phyloP scores from a whole-genome alignment of 2,113 vertebrate species.

The Atrichornis clamosus region DNA sequence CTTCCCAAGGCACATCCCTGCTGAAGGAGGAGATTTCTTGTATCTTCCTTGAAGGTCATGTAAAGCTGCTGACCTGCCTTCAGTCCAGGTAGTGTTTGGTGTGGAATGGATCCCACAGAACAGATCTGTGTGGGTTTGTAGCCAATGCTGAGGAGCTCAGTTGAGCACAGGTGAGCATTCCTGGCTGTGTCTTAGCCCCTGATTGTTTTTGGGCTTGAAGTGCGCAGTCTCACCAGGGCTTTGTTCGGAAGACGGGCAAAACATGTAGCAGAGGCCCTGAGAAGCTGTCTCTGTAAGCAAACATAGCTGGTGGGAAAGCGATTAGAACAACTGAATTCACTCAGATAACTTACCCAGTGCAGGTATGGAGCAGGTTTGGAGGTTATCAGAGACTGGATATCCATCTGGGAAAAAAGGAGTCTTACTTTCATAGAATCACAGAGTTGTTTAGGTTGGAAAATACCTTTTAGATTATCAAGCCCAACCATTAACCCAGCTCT shows the following conservation, averaged over 20 bases:
- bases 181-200: not conserved
- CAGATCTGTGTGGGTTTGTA: not conserved
- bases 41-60: not conserved
- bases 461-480: not conserved
- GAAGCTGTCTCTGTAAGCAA: not conserved
- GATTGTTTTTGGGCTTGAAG: not conserved
- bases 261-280: not conserved
- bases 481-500: not conserved
- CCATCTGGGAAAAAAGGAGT: not conserved
- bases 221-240: not conserved
- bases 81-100: fast-evolving
- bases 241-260: not conserved
- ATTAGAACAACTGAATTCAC: not conserved
- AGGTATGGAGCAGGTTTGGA: not conserved
- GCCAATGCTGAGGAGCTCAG: not conserved
- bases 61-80: not conserved
- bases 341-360: not conserved
- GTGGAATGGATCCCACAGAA: not conserved
- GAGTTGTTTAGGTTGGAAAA: not conserved
- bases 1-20: not conserved
- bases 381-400: not conserved
- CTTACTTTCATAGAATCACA: not conserved
- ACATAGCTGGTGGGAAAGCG: not conserved
- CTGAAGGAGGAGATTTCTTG: not conserved
- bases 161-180: not conserved